Conservation (phyloP, 2,113 vertebrate species). For the Terrapene triunguis region DNA sequence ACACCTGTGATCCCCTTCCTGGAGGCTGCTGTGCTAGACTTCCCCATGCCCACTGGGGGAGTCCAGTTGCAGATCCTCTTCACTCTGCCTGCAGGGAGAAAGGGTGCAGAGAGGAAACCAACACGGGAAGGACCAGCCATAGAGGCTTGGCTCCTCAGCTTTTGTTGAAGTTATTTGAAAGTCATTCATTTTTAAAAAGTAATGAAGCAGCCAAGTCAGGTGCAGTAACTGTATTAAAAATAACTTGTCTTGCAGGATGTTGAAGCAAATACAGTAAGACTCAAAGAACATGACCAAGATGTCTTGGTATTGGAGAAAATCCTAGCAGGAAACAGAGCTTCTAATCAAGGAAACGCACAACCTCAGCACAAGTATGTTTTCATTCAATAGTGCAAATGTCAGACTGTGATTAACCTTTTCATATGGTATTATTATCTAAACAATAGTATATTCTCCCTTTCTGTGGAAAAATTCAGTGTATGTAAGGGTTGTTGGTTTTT, state of each 20-base stretch:
- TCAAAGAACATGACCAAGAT: constrained; percentile 98
- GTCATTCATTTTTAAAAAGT: constrained; percentile 5
- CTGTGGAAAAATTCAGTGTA: constrained; percentile 43
- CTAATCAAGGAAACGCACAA: constrained; percentile 87
- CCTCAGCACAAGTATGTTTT: constrained; percentile 94
- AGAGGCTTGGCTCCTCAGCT: not conserved
- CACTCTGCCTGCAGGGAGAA: not conserved
- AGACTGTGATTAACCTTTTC: constrained; percentile 78
- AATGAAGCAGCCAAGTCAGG: not conserved
- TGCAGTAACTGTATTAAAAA: constrained; percentile 69
- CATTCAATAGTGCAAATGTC: constrained; percentile 72
- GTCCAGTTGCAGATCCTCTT: not conserved
- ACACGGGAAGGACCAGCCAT: not conserved
- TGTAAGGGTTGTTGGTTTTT: constrained; percentile 28
- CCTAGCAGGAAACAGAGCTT: constrained; percentile 85
- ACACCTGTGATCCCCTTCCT: not conserved
- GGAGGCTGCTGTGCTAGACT: not conserved
- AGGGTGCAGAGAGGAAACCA: constrained; percentile 2
- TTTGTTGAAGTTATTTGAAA: constrained; percentile 18
- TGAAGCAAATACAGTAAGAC: constrained; percentile 98
- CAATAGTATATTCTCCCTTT: constrained; percentile 58
- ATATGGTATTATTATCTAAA: constrained; percentile 70
- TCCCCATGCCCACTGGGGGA: not conserved
- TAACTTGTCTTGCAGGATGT: constrained; percentile 89
- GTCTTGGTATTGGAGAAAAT: constrained; percentile 98